A percentile compares a stretch with the other conserved stretches of the same genome.
Evolutionary conservation across 2,888 invertebrate genomes (phyloP).

Genomic region (Microplitis manilae): DNA sequence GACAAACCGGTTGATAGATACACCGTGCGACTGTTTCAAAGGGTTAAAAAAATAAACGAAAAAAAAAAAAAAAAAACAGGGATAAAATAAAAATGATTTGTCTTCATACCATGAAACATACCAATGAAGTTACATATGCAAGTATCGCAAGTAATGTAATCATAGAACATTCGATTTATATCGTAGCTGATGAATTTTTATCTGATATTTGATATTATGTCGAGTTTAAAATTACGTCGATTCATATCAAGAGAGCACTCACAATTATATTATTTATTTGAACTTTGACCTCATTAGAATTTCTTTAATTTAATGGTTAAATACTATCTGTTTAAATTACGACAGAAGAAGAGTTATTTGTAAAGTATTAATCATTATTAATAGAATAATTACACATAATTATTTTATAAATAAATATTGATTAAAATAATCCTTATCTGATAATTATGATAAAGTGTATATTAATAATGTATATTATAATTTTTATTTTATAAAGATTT

Average conservation of each 20-base stretch:
- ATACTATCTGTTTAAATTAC: neutral
- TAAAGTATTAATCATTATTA: too few relatives aligned
- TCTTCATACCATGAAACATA: conserved; percentile 24
- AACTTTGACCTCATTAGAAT: neutral
- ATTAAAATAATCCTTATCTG: too few relatives aligned
- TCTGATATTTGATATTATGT: conserved; percentile 24
- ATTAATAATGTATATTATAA: too few relatives aligned
- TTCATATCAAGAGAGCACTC: neutral
- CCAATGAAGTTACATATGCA: neutral
- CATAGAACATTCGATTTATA: neutral
- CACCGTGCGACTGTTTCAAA: conserved; percentile 57
- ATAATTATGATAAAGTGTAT: too few relatives aligned
- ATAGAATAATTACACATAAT: too few relatives aligned
- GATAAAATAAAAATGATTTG: conserved; percentile 22
- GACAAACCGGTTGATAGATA: conserved; percentile 61
- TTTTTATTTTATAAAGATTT: too few relatives aligned
- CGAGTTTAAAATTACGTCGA: neutral
- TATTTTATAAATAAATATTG: too few relatives aligned
- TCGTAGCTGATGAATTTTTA: neutral
- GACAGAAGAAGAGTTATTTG: too few relatives aligned
- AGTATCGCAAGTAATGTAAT: neutral
- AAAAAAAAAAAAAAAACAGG: neutral
- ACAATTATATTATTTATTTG: neutral
- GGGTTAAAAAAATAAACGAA: conserved; percentile 21
- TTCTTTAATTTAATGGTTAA: neutral